Percentiles rank a stretch among this genome's conserved stretches.
Conservation (phyloP, 2,888 invertebrate species). For the Dusona sp. region DNA sequence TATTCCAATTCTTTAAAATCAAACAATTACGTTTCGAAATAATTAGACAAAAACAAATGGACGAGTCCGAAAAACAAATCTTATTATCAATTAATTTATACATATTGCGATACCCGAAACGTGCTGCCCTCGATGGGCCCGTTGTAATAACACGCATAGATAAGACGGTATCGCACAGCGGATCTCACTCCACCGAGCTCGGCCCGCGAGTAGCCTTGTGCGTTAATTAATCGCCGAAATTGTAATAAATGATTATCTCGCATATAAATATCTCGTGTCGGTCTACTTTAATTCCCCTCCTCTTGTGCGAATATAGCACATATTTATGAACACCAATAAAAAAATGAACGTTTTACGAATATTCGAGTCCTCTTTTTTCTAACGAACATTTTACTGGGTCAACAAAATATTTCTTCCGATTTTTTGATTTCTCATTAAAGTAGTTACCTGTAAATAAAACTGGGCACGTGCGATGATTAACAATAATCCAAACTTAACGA, state of each 20-base stretch:
- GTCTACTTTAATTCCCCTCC: too few relatives aligned
- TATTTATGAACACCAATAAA: not conserved
- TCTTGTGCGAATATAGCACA: too few relatives aligned
- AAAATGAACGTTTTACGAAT: not conserved
- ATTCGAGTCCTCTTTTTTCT: not conserved
- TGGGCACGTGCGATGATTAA: not conserved
- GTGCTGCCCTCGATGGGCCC: too few relatives aligned
- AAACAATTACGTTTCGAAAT: not conserved
- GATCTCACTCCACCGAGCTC: too few relatives aligned
- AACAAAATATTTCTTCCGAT: not conserved
- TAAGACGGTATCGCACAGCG: too few relatives aligned
- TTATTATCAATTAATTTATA: not conserved
- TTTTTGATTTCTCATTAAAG: not conserved
- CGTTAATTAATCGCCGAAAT: too few relatives aligned
- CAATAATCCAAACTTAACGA: not conserved
- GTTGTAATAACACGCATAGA: too few relatives aligned
- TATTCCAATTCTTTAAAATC: too few relatives aligned
- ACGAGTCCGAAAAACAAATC: not conserved
- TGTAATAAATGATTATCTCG: too few relatives aligned
- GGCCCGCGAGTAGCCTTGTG: too few relatives aligned
- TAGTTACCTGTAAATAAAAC: not conserved
- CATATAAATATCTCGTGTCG: too few relatives aligned
- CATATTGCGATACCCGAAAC: too few relatives aligned
- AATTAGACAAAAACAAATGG: not conserved
- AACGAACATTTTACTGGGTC: not conserved